A percentile compares a stretch with the other conserved stretches of the same genome.
Evolutionary conservation across 1,140 invertebrate species (phyloP).

Genomic region (Drosophila funebris): DNA sequence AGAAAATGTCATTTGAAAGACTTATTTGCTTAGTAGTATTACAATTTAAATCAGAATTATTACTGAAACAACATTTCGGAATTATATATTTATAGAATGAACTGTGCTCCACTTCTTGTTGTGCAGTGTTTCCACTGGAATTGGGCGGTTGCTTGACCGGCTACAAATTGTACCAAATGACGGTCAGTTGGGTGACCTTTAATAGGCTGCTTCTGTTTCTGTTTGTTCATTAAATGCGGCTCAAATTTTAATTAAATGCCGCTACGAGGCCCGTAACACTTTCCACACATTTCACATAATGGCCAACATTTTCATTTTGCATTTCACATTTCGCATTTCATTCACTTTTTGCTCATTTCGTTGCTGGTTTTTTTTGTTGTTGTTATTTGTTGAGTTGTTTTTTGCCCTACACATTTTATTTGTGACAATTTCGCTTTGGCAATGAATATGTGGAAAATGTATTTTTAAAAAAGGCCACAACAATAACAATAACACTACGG

Average conservation of each 20-base stretch:
- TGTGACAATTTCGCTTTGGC: slow-evolving; percentile 58
- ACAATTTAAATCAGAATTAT: too few relatives aligned
- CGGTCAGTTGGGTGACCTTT: slow-evolving; percentile 33
- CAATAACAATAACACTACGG: slow-evolving; percentile 9
- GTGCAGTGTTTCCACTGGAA: not conserved
- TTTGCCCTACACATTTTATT: slow-evolving; percentile 28
- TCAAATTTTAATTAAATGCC: slow-evolving; percentile 40
- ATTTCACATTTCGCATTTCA: slow-evolving; percentile 2
- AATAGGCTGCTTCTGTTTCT: slow-evolving; percentile 11
- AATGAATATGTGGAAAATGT: slow-evolving; percentile 71
- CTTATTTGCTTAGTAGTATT: too few relatives aligned
- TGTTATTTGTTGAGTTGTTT: slow-evolving; percentile 50
- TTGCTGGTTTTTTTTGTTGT: slow-evolving; percentile 5
- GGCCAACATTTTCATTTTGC: slow-evolving; percentile 2
- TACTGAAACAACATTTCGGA: too few relatives aligned
- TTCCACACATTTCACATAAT: slow-evolving; percentile 17
- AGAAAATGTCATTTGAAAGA: not conserved
- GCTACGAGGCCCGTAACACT: slow-evolving; percentile 5
- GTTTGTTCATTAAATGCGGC: slow-evolving; percentile 32
- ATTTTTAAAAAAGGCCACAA: slow-evolving; percentile 56
- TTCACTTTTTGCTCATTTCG: not conserved
- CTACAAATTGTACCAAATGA: slow-evolving; percentile 22
- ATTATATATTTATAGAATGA: too few relatives aligned
- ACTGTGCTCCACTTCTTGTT: not conserved
- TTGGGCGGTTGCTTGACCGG: slow-evolving; percentile 18